Conservation (phyloP, 2,113 vertebrate species). For the Pseudolaguvia tuberculata region DNA sequence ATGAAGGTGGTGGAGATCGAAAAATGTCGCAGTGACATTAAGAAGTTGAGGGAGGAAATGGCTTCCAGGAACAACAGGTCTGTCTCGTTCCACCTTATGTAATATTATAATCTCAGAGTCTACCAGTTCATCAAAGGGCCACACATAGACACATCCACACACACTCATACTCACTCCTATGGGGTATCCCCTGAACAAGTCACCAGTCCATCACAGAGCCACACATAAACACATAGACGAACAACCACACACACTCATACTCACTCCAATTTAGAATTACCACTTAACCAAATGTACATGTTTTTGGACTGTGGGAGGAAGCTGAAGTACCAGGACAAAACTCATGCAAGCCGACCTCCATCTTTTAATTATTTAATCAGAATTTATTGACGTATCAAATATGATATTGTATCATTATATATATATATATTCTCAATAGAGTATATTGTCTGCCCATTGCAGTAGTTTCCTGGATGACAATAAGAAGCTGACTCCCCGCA, state of each 20-base stretch:
- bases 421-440: neutral
- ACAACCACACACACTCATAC: too few species aligned
- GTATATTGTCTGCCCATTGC: conserved; percentile 60
- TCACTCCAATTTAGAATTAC: too few species aligned
- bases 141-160: too few species aligned
- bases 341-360: too few species aligned
- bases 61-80: conserved; percentile 81
- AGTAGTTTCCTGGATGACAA: conserved; percentile 77
- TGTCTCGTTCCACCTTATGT: conserved; percentile 33
- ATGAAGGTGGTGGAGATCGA: conserved; percentile 92
- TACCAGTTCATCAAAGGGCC: too few species aligned
- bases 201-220: too few species aligned
- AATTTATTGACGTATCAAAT: neutral
- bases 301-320: too few species aligned
- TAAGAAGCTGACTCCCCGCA: conserved; percentile 73
- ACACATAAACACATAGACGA: too few species aligned
- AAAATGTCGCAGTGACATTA: conserved; percentile 91
- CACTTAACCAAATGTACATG: too few species aligned
- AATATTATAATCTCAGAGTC: neutral
- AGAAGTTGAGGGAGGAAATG: conserved; percentile 87
- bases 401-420: neutral
- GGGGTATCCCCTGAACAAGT: too few species aligned
- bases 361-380: neutral
- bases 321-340: too few species aligned
- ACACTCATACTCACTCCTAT: too few species aligned